Base-by-base conservation (phyloP, 2,797 vertebrate species). In the Lophotriccus pileatus region DNA sequence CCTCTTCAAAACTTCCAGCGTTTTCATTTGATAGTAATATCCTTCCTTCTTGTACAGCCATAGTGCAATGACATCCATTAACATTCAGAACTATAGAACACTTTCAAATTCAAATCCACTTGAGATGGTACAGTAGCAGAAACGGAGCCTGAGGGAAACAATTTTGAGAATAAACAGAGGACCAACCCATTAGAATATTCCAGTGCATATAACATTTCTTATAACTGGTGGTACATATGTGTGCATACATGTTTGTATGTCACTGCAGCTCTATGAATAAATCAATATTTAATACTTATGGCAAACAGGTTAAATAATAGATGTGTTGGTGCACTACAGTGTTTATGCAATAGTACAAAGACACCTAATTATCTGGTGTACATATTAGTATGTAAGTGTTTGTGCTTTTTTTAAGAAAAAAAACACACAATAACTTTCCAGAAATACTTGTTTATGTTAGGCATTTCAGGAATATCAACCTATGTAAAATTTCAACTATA, bases 71-170 rank as follows among this genome's bases (percentile, higher is more conserved):
- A 96, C 90, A 97, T 80, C 76, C 53, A 95, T 93, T 96, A 97
- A 96, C 90, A 96, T 94, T 93, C 89, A 96, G 86, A 97, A 94
- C 63, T 77, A 89, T 39, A 91, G 95, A 97, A 95, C 16, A 56
- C 76, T 96, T 97, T 95, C 77, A 93, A 97, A 96, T 96, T 78
- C 84, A 96, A 89, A 97, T 96, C 90, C 52, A 94, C 59, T 95
- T 90, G 81, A 96, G 92, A 97, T 89, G 53, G 90, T 58, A 92
- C 72, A 94, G 75, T 44, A 84, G 83, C 58, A 96, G 62, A 89
- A 92, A 94, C 64, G 67, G 91, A 94, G 93, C 74, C 89, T 94
- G n/a, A 87, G 91, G 86, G 91, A 95, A 93, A 84, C 39, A 93
- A 93, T 89, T 80, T 46, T 79, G 69, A 95, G 95, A 89, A 81